Base-by-base conservation (phyloP, 2,797 vertebrate species). In the Perdix hodgsoniae region DNA sequence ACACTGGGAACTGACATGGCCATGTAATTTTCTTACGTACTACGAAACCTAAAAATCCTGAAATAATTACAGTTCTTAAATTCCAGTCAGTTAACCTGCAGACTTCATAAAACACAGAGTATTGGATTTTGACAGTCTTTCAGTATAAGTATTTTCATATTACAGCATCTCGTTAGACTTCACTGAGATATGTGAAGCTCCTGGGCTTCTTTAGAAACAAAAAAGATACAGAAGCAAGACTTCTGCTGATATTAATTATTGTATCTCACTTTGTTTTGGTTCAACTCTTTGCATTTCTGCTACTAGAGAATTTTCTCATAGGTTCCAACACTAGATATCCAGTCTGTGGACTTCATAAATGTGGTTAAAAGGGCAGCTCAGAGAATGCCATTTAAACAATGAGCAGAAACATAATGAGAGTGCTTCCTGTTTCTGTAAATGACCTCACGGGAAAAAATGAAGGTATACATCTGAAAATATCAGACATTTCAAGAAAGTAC, bases 351-450 rank as follows among this genome's bases (percentile, higher is more conserved):
- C 15, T 70, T 86, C 27, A 35, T 45, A 57, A 82, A 74, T 75
- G 22, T 64, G 35, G 64, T 86, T 88, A 54, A 93, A 94, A 91
- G 71, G 40, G 52, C 77, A 94, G 27, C 39, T 84, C 44, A 52
- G 49, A 72, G 66, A 84, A 60, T 57, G 59, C 29, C 75, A n/a
- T 86, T 91, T 71, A 71, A 91, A 95, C 60, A 94, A 82, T 86
- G 75, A 86, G 21, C 52, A 88, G 80, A 94, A 92, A 73, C 57
- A 73, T 89, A 92, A 75, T 86, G 54, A 71, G 76, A 93, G 91
- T 94, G 35, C 40, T 95, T 95, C 88, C 93, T 94, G 86, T 91
- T 91, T 61, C 65, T 74, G 29, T 57, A 83, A 79, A 73, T 76
- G 52, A 80, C 81, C 71, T 61, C 67, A 57, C 65, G 27, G 27